A percentile compares a stretch with the other conserved stretches of the same genome.
Conservation (phyloP, 1,140 invertebrate species). For the Neuroterus valhalla region DNA sequence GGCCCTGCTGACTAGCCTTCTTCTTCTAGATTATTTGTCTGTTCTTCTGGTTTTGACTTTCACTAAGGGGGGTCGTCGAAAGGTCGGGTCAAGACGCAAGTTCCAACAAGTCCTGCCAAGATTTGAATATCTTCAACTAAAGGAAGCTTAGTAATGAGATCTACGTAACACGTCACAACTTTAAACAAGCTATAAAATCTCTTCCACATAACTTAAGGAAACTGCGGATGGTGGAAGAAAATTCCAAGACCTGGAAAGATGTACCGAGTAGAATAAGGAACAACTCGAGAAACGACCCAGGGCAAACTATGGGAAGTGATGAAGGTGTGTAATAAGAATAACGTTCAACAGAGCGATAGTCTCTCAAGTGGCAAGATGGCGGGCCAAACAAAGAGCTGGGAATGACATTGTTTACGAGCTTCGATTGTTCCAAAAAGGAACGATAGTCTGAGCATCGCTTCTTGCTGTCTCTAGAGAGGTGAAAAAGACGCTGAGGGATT, state of each 20-base stretch:
- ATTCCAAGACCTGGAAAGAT: not conserved
- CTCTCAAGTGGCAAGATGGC: slow-evolving; percentile 50
- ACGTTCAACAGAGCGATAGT: not conserved
- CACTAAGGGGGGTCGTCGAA: too few relatives aligned
- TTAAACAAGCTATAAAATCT: too few relatives aligned
- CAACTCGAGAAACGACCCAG: slow-evolving; percentile 29
- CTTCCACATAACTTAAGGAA: too few relatives aligned
- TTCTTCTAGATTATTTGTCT: too few relatives aligned
- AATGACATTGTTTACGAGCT: slow-evolving; percentile 66
- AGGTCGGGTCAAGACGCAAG: too few relatives aligned
- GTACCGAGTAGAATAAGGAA: not conserved
- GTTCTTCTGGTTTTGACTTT: too few relatives aligned
- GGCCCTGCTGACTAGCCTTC: too few relatives aligned
- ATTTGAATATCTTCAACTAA: too few relatives aligned
- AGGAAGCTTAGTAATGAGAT: too few relatives aligned
- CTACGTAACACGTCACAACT: too few relatives aligned
- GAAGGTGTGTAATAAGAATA: slow-evolving; percentile 36
- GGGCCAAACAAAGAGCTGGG: slow-evolving; percentile 58
- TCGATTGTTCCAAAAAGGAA: slow-evolving; percentile 63
- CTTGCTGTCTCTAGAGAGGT: slow-evolving; percentile 26
- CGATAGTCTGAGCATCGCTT: slow-evolving; percentile 40
- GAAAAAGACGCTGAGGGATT: slow-evolving; percentile 23
- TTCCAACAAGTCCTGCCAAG: too few relatives aligned
- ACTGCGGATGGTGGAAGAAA: not conserved
- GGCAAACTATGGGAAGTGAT: not conserved